Percentiles rank a stretch among this genome's conserved stretches.
These are phyloP conservation scores for Drosophila ercepeae DNA, from an alignment of 1,140 invertebrate genomes.

Conservation along the genomic window DNA sequence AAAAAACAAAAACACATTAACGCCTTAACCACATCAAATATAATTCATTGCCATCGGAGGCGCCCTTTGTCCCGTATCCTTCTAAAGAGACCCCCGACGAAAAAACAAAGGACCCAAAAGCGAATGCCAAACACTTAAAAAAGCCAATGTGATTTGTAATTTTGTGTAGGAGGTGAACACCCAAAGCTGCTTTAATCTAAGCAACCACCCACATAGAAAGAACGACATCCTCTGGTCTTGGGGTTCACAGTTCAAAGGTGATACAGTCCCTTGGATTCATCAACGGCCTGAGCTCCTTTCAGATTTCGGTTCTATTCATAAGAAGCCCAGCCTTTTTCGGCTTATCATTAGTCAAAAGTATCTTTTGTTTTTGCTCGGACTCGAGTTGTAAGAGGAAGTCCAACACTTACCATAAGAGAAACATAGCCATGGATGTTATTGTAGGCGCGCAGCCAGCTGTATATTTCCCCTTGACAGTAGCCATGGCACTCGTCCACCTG, in stretches of 20 bases:
- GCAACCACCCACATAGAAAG: constrained; percentile 3
- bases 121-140: constrained; percentile 10
- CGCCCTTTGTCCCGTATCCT: neutral
- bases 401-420: constrained; percentile 74
- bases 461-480: constrained; percentile 76
- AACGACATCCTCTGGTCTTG: neutral
- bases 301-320: constrained; percentile 9
- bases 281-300: neutral
- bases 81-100: neutral
- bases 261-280: constrained; percentile 24
- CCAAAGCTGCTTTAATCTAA: constrained; percentile 24
- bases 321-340: neutral
- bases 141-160: constrained; percentile 29
- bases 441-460: constrained; percentile 66
- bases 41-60: constrained; percentile 26
- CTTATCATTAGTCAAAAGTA: constrained; percentile 31
- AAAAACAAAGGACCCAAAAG: constrained; percentile 16
- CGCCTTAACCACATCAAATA: constrained; percentile 38
- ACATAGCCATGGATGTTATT: constrained; percentile 79
- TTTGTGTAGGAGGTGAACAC: constrained; percentile 2
- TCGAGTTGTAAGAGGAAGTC: neutral
- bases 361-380: constrained; percentile 6
- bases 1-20: constrained; percentile 25
- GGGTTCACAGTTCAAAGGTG: constrained; percentile 22
- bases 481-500: constrained; percentile 55